A percentile compares a stretch with the other conserved stretches of the same genome.
Conservation (phyloP, 2,797 vertebrate species). For the Gymnopithys bicolor region DNA sequence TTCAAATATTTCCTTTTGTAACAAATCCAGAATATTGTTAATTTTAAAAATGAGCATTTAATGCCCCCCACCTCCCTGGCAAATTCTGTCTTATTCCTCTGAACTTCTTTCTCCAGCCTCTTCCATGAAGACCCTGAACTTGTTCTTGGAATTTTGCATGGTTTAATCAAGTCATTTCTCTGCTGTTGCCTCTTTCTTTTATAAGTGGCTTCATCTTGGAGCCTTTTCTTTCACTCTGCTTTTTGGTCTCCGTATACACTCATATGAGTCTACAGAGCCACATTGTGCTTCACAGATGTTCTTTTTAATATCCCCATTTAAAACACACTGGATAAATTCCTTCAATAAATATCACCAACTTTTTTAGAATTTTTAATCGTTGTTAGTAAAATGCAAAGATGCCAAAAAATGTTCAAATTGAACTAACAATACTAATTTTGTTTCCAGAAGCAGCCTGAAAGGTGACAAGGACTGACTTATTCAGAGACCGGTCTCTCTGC, state of each 20-base stretch:
- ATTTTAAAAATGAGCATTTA: neutral
- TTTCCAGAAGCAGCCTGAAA: slow-evolving; percentile 48
- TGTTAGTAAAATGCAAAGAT: neutral
- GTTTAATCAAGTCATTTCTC: neutral
- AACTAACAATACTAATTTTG: neutral
- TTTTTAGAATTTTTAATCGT: neutral
- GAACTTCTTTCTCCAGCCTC: neutral
- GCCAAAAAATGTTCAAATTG: neutral
- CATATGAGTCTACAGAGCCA: neutral
- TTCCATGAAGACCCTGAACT: neutral
- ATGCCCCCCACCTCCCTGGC: neutral
- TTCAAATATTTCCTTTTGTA: neutral
- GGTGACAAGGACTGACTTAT: slow-evolving; percentile 31
- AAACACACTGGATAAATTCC: neutral
- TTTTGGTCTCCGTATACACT: neutral
- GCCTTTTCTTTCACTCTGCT: neutral
- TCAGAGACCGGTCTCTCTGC: neutral
- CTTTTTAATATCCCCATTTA: neutral
- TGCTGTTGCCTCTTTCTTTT: neutral
- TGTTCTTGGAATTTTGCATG: neutral
- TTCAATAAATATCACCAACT: neutral
- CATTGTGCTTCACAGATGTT: neutral
- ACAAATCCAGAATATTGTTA: neutral
- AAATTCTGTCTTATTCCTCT: neutral
- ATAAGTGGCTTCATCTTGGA: neutral